Evolutionary conservation across 2,113 vertebrate genomes (phyloP).

Genomic region (Hyaena hyaena): DNA sequence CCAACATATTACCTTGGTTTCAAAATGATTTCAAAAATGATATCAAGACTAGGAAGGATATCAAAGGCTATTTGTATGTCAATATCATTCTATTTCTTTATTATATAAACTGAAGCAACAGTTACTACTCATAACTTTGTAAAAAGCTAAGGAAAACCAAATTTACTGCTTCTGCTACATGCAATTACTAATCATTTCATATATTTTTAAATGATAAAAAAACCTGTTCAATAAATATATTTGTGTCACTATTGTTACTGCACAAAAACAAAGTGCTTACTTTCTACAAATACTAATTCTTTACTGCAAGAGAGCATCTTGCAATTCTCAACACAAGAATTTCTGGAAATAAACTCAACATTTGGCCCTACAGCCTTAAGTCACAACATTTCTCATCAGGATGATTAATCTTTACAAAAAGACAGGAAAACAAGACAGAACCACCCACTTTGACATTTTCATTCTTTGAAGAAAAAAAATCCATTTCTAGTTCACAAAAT

Average conservation of each 20-base stretch:
- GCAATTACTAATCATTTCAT: conserved; percentile 20
- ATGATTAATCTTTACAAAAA: conserved; percentile 88
- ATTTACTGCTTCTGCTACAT: not conserved
- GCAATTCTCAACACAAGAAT: conserved; percentile 75
- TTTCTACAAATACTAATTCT: conserved; percentile 49
- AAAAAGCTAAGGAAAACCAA: conserved; percentile 41
- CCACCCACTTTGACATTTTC: conserved; percentile 88
- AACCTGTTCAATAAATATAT: conserved; percentile 41
- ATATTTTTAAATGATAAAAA: conserved; percentile 41
- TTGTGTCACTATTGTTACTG: not conserved
- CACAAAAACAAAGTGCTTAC: conserved; percentile 4
- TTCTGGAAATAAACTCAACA: conserved; percentile 83
- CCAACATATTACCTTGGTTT: not conserved
- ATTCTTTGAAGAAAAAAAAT: conserved; percentile 83
- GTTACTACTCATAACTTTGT: not conserved
- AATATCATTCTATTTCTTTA: not conserved
- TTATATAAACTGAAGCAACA: not conserved
- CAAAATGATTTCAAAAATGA: not conserved
- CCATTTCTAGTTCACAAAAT: conserved; percentile 79
- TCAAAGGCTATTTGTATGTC: not conserved
- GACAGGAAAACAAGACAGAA: conserved; percentile 84
- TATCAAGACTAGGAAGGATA: not conserved
- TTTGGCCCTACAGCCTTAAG: conserved; percentile 80
- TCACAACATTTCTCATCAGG: conserved; percentile 86
- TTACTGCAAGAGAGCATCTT: conserved; percentile 71